A percentile compares a stretch with the other conserved stretches of the same genome.
Conservation (phyloP, 2,113 vertebrate species). For the Notarius quadriscutis region DNA sequence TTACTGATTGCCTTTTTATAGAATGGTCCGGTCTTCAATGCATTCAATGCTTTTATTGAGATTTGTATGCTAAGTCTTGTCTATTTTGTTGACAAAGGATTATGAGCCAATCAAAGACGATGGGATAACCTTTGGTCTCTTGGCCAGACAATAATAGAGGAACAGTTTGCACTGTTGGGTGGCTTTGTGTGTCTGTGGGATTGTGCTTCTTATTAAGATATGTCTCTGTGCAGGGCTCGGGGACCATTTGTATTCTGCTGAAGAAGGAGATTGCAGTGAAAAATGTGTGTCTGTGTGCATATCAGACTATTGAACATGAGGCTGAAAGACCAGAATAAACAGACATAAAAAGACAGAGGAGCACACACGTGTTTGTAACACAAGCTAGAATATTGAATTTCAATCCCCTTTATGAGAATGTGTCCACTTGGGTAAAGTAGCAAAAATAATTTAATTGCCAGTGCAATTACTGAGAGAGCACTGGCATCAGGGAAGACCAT, state of each 20-base stretch:
- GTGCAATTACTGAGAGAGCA: conserved; percentile 60
- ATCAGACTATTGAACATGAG: not conserved
- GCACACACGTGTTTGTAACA: not conserved
- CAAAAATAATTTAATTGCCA: conserved; percentile 65
- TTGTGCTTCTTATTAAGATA: conserved; percentile 2
- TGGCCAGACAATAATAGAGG: not conserved
- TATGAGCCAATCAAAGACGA: not conserved
- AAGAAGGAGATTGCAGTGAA: conserved; percentile 14
- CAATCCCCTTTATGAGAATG: conserved; percentile 53
- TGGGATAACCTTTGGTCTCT: not conserved
- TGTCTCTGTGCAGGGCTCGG: not conserved
- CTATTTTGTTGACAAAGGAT: not conserved
- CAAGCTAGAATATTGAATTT: conserved; percentile 55
- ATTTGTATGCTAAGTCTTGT: not conserved
- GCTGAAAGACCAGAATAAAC: not conserved
- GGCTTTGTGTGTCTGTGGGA: not conserved
- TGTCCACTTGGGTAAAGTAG: conserved; percentile 58
- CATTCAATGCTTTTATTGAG: conserved; percentile 7
- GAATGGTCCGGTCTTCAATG: not conserved
- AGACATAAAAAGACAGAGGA: not conserved
- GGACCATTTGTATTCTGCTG: conserved; percentile 31
- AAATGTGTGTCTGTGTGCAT: conserved; percentile 27
- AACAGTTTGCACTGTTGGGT: not conserved
- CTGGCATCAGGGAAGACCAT: conserved; percentile 59
- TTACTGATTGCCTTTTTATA: conserved; percentile 11